A percentile compares a stretch with the other conserved stretches of the same genome.
Conservation (phyloP, 2,113 vertebrate species). For the Megaceryle maxima region DNA sequence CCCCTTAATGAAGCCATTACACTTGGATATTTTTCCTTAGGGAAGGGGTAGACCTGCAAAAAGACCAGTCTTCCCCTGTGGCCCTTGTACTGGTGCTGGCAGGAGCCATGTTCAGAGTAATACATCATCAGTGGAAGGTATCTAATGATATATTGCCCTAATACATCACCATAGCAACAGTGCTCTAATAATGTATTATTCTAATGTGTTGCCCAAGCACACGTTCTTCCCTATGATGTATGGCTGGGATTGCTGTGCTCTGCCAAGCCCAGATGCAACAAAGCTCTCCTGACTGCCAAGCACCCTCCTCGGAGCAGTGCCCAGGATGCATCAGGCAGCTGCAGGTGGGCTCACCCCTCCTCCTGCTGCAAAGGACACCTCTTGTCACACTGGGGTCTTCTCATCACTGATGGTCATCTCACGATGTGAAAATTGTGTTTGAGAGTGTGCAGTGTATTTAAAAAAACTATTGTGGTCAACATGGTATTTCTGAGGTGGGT, state of each 20-base stretch:
- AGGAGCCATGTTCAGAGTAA: conserved; percentile 53
- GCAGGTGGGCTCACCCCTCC: neutral
- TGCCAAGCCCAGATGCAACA: conserved; percentile 19
- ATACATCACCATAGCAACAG: conserved; percentile 80
- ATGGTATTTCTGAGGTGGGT: neutral
- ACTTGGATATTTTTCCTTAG: neutral
- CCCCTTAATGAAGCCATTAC: neutral
- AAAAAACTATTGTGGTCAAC: neutral
- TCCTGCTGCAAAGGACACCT: neutral
- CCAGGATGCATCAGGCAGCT: rapidly evolving
- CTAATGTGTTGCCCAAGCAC: conserved; percentile 72
- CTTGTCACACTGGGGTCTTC: neutral
- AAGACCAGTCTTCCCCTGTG: neutral
- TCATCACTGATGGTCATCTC: rapidly evolving
- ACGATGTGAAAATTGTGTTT: neutral
- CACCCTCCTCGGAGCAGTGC: neutral
- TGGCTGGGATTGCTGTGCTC: conserved; percentile 54
- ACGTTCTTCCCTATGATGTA: conserved; percentile 66
- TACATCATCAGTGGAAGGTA: conserved; percentile 75
- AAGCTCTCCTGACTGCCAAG: neutral
- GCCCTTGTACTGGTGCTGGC: conserved; percentile 30
- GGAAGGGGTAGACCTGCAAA: neutral
- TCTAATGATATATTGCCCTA: conserved; percentile 77
- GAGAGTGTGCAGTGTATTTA: neutral
- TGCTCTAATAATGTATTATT: conserved; percentile 77